A percentile compares a stretch with the other conserved stretches of the same genome.
phyloP scores from a whole-genome alignment of 35 echinoderm and acorn worm species.

The Stichopus chloronotus region DNA sequence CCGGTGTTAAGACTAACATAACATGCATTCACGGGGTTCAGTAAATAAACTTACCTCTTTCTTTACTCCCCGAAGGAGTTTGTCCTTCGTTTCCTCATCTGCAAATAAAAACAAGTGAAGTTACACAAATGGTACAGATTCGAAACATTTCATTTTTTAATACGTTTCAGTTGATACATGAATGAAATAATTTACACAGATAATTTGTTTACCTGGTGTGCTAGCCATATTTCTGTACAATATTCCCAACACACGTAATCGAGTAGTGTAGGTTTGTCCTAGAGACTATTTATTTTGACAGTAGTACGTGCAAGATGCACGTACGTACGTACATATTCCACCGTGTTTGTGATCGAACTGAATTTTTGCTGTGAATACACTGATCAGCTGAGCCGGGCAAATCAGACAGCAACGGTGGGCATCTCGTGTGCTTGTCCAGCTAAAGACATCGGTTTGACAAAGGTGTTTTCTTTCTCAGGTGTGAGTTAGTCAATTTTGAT shows the following conservation, averaged over 20 bases:
- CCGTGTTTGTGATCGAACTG: not conserved
- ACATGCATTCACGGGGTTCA: too few relatives aligned
- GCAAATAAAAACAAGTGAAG: conserved; percentile 38
- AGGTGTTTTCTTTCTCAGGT: too few relatives aligned
- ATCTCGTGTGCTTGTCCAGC: not conserved
- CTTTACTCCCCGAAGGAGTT: conserved; percentile 80
- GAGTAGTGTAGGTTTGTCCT: not conserved
- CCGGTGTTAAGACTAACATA: too few relatives aligned
- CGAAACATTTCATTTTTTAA: not conserved
- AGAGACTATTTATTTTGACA: not conserved
- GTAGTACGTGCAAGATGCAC: not conserved
- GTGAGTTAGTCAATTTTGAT: too few relatives aligned
- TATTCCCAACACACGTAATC: not conserved
- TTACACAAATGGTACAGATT: not conserved
- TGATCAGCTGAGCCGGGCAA: not conserved
- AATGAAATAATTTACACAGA: not conserved
- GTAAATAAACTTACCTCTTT: conserved; percentile 72
- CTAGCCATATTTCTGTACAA: conserved; percentile 3
- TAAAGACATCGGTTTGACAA: too few relatives aligned
- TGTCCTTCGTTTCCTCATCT: conserved; percentile 83
- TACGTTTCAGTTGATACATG: not conserved
- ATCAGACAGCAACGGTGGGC: not conserved
- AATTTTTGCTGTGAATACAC: not conserved
- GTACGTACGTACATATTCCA: not conserved
- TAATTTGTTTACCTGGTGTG: conserved; percentile 34